Base-by-base conservation (phyloP, 2,888 invertebrate genomes). In the Pandemis corylana region DNA sequence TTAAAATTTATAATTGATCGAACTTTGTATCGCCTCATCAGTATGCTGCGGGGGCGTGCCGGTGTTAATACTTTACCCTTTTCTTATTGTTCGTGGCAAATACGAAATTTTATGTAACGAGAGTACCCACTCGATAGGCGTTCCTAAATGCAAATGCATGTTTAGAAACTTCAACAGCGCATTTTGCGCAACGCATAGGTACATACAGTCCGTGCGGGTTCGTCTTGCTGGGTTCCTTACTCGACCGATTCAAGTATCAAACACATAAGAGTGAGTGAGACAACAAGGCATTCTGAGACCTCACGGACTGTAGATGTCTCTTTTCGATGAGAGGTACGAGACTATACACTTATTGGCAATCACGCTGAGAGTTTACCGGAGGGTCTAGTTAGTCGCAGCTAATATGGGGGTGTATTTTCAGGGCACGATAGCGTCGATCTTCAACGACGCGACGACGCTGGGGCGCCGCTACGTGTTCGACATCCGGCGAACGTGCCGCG, bases 391-490 rank as follows among this genome's bases (percentile, higher is more conserved):
- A 4, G 28, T 36, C 28, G 28, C 28, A 36, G 28, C 28, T 36
- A 36, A 36, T 4, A 46, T 12, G 12, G 5, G 46, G 10, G 3
- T 10, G 46, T 46, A 20, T 71, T 79, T 73, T 0, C 91, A 97
- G 95, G 98, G 98, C 75, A 98, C 98, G 62, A 97, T 98, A 83
- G 97, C 97, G 74, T 98, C 98, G 6, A 97, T 98, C 89, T 98
- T 98, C 95, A 98, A 98, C 93, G 98, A 98, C 90, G 97, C 97
- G 83, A 97, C 97, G 63, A 97, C 97, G 9, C 90, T 97, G 68
- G 98, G 98, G 9, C 97, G 98, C 80, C 97, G 98, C 77, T 98
- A 98, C 91, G 97, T 98, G 79, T 98, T 98, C 91, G 98, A 98
- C 92, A 98, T 98, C 81, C 95, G 97, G 71, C 96, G 97, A 82